Evolutionary conservation across 30 jellyfish, hydroid and myxozoan genomes (phyloP), one percentile per base, ranked within the genome.

Genomic region (Mastigias papua): DNA sequence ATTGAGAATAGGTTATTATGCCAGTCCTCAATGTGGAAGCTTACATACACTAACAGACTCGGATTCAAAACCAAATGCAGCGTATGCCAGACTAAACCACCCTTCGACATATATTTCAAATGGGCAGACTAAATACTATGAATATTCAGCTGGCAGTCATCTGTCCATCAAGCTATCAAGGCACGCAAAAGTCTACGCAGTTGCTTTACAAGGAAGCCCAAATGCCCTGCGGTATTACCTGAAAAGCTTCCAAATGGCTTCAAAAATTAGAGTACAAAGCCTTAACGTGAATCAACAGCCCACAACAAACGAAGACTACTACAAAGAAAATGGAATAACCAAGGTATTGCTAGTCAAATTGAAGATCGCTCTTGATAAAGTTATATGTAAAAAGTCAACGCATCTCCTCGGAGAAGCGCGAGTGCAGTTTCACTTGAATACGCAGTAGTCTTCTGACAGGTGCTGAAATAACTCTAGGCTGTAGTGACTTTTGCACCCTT

Each of bases 131-230:
- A 61, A 81, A 54, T 81, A 65, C 76, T 49, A 68, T 61, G 91
- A 81, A 42, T 81, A 81, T 48, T 51, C 74, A 26, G 91, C 84
- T 0, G 91, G 91, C 10, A 25, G 68, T 20, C 68, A 65, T 48
- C 75, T 81, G 26, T 48, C 91, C 8, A 67, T 81, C 42, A 69
- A 67, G 81, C 62, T 81, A 29, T 17, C 73, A 6, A 66, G 68
- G 60, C 84, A 65, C n/a, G 91, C 91, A 0, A 76, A 22, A 13
- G 23, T 81, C 11, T 33, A 67, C 48, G 91, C 49, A 4, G 29
- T 81, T 67, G 91, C 91, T 0, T 2, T 81, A 0, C 91, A 81
- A 66, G 91, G 91, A 20, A 81, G 91, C 35, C 91, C 91, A 16
- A 31, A 68, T 31, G 37, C 23, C 21, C 83, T 81, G 30, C 76